These are phyloP conservation scores for Pristionchus entomophagus DNA, from an alignment of 2,888 invertebrate genomes.

Conservation along the genomic window DNA sequence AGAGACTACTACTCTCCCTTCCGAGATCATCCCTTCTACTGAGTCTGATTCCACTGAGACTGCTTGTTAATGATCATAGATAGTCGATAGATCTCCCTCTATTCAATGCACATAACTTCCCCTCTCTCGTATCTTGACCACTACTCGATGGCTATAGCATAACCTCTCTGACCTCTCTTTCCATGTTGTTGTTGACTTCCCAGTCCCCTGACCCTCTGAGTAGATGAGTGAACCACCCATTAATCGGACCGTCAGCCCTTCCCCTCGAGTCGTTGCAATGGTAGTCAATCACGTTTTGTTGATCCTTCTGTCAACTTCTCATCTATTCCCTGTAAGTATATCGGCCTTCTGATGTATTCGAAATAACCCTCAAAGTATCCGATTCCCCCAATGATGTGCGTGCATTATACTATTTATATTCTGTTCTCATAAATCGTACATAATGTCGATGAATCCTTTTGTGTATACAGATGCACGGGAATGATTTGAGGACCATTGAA, in stretches of 20 bases:
- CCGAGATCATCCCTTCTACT: neutral
- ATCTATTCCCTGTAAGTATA: neutral
- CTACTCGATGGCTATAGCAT: neutral
- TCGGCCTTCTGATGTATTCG: neutral
- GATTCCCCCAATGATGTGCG: neutral
- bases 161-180: constrained; percentile 7
- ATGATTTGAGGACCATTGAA: too few relatives aligned
- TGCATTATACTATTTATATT: constrained; percentile 11
- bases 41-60: neutral
- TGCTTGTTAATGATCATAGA: neutral
- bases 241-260: constrained; percentile 5
- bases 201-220: neutral
- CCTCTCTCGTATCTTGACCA: neutral
- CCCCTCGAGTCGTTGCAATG: neutral
- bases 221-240: neutral
- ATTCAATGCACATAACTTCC: neutral
- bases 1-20: neutral
- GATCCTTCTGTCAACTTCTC: neutral
- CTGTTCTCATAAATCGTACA: neutral
- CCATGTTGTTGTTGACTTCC: constrained; percentile 8
- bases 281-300: neutral
- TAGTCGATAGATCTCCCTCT: constrained; percentile 9
- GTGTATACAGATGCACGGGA: neutral
- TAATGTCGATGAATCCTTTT: neutral
- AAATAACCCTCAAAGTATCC: neutral